These are phyloP conservation scores for Cololabis saira DNA, from an alignment of 2,113 vertebrate species.

Conservation along the genomic window DNA sequence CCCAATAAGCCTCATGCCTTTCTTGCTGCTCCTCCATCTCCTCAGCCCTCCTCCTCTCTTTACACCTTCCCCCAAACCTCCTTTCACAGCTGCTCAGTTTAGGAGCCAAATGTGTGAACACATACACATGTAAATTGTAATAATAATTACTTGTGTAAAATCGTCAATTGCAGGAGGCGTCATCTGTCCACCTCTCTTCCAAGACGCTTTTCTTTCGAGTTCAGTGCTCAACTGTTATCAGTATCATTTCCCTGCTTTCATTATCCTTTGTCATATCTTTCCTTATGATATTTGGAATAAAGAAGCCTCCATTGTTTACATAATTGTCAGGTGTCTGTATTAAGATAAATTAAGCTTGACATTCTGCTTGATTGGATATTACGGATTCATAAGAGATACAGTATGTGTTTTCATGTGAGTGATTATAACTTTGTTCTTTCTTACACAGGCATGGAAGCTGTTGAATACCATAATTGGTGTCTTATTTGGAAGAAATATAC, in stretches of 20 bases:
- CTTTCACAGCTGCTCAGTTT: constrained; percentile 21
- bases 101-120: constrained; percentile 24
- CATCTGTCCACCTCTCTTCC: constrained; percentile 15
- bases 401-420: constrained; percentile 24
- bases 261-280: constrained; percentile 41
- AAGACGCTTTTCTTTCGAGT: constrained; percentile 3
- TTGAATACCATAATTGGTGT: constrained; percentile 60
- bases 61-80: constrained; percentile 12
- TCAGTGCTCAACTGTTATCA: neutral
- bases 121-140: constrained; percentile 21
- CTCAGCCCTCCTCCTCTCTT: constrained; percentile 3
- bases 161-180: constrained; percentile 13
- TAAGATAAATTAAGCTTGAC: constrained; percentile 65
- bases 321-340: constrained; percentile 57
- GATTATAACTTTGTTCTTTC: constrained; percentile 53
- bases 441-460: constrained; percentile 51
- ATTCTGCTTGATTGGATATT: constrained; percentile 69
- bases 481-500: constrained; percentile 50
- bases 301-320: constrained; percentile 55
- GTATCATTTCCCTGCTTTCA: constrained; percentile 17
- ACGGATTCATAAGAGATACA: constrained; percentile 33
- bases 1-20: constrained; percentile 64
- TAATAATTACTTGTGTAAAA: constrained; percentile 32
- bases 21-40: constrained; percentile 25
- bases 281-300: constrained; percentile 43